Conservation (phyloP, 2,888 invertebrate genomes). For the Oligia strigilis region DNA sequence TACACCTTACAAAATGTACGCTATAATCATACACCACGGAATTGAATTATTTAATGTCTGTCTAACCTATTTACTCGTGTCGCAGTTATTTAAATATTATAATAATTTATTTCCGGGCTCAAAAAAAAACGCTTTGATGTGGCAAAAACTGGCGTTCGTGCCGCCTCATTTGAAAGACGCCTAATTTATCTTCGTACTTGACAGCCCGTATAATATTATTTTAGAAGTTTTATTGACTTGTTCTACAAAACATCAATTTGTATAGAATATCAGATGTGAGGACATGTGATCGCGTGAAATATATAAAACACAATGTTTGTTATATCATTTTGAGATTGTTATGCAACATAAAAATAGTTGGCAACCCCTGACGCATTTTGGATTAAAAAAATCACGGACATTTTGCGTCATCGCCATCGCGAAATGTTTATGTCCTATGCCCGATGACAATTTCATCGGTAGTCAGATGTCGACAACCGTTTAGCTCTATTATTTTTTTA, state of each 20-base stretch:
- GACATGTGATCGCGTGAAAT: slow-evolving; percentile 37
- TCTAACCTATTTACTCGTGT: slow-evolving; percentile 58
- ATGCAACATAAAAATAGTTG: slow-evolving; percentile 82
- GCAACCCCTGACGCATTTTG: slow-evolving; percentile 69
- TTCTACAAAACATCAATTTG: slow-evolving; percentile 60
- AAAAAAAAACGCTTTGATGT: slow-evolving; percentile 66
- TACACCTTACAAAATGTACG: slow-evolving; percentile 15
- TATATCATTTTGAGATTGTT: slow-evolving; percentile 75
- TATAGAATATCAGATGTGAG: slow-evolving; percentile 40
- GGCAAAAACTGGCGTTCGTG: slow-evolving; percentile 52
- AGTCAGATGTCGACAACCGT: slow-evolving; percentile 65
- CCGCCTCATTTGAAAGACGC: slow-evolving; percentile 62
- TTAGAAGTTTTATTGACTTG: slow-evolving; percentile 55
- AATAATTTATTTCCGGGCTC: slow-evolving; percentile 70
- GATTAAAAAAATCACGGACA: slow-evolving; percentile 53
- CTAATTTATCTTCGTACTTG: slow-evolving; percentile 65
- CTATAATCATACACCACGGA: slow-evolving; percentile 28
- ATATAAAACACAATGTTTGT: slow-evolving; percentile 74
- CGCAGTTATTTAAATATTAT: slow-evolving; percentile 65
- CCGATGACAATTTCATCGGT: slow-evolving; percentile 67
- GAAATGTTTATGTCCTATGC: slow-evolving; percentile 67
- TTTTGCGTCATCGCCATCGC: slow-evolving; percentile 61
- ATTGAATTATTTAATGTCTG: slow-evolving; percentile 31
- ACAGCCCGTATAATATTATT: slow-evolving; percentile 59
- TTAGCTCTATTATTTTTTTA: slow-evolving; percentile 59